Base-by-base conservation (phyloP, 1,140 invertebrate species). In the Danaus plexippus region DNA sequence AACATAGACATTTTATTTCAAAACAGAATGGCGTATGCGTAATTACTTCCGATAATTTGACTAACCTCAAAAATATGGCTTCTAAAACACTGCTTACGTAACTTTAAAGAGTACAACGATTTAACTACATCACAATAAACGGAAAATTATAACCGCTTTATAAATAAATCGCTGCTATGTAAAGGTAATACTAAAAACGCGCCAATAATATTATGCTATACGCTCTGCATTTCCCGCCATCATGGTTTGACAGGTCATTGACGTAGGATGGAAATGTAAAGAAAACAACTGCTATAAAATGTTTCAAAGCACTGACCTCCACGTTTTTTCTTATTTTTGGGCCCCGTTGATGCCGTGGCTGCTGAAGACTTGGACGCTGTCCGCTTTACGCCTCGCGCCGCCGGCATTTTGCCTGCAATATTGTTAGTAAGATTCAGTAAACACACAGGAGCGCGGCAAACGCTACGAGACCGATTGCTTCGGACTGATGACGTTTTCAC, bases 221-320 rank as follows among this genome's bases (percentile, higher is more conserved):
- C 50, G 49, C 61, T 64, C 68, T 72, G 61, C 62, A 61, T 82
- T 85, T 86, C 83, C 83, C 83, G 83, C 83, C 83, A 86, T 86
- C 72, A 72, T 75, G 67, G 52, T 83, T 81, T 86, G 83, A 86
- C 83, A 86, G 83, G 78, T 86, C 80, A 84, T 80, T 85, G 82
- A 85, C 78, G 77, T 84, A 67, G 69, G 47, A 71, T 68, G 64
- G 68, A 77, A 77, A 78, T 77, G 73, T 75, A 84, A 86, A 83
- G 80, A 86, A 84, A 86, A 86, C 83, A 86, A 84, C 67, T 73
- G 66, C 71, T 64, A 63, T 68, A 73, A 59, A 51, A 69, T 61
- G 51, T 63, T 61, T 67, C 52, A 54, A 54, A 53, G 61, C 49
- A 66, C 78, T 81, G 56, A 86, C 83, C 76, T 81, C 75, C 75